These are phyloP conservation scores for Cecidostiba fungosa DNA, from an alignment of 2,888 invertebrate genomes.

Conservation along the genomic window DNA sequence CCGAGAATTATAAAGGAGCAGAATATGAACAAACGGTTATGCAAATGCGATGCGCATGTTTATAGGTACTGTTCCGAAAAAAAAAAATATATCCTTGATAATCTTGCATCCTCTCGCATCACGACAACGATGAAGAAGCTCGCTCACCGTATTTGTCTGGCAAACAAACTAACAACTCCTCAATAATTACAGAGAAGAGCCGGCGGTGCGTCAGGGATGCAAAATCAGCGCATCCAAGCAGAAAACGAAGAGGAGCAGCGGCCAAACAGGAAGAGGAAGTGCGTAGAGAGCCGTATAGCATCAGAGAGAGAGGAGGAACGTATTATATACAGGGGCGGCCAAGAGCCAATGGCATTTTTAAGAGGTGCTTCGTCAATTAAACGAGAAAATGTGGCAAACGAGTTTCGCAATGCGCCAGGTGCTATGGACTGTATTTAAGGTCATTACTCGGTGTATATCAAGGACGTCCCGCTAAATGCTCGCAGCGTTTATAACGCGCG, in stretches of 20 bases:
- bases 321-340: background rate
- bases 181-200: constrained; percentile 9
- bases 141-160: background rate
- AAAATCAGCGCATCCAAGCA: constrained; percentile 4
- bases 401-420: constrained; percentile 41
- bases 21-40: background rate
- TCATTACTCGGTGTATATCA: constrained; percentile 55
- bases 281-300: background rate
- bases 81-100: background rate
- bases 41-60: background rate
- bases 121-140: too few species aligned
- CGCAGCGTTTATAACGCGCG: background rate
- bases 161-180: background rate
- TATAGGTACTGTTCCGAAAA: too few species aligned
- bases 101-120: background rate
- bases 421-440: constrained; percentile 49
- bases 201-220: background rate
- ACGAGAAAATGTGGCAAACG: constrained; percentile 38
- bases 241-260: background rate
- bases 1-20: background rate
- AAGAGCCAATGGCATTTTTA: constrained; percentile 35
- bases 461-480: constrained; percentile 42
- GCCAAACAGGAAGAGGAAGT: constrained; percentile 55
- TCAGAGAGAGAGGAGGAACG: background rate
- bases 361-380: constrained; percentile 30